phyloP scores from a whole-genome alignment of 2,113 vertebrate species.

The Butorides virescens region DNA sequence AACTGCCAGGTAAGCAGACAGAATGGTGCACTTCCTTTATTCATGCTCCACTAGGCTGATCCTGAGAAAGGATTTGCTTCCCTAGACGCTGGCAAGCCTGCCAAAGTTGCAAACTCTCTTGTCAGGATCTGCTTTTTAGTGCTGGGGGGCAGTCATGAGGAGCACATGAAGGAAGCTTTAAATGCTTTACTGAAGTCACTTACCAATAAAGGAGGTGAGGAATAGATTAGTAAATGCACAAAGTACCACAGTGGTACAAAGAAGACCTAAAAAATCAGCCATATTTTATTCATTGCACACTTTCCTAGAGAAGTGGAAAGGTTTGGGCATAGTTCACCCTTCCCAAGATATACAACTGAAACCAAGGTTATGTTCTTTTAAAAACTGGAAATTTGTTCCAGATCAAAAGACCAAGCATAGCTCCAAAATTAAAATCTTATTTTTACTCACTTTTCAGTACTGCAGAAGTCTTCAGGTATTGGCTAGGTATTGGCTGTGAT shows the following conservation, averaged over 20 bases:
- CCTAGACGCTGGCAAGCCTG: neutral
- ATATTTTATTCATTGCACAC: neutral
- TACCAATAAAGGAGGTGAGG: neutral
- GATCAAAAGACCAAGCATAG: neutral
- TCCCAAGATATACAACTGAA: neutral
- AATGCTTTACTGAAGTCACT: neutral
- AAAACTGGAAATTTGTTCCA: neutral
- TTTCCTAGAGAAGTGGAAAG: neutral
- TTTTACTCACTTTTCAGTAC: neutral
- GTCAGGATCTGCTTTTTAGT: neutral
- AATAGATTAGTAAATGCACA: neutral
- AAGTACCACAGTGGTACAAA: neutral
- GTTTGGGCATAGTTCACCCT: neutral
- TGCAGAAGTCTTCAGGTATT: neutral
- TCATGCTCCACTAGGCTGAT: neutral
- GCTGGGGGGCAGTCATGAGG: neutral
- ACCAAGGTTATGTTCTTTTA: neutral
- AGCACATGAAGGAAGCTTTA: neutral
- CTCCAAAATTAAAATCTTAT: neutral
- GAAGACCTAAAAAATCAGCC: neutral
- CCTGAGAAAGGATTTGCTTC: constrained; percentile 31
- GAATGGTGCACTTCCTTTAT: constrained; percentile 1
- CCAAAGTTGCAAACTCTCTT: neutral
- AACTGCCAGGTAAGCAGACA: constrained; percentile 17
- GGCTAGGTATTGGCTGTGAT: no score